Evolutionary conservation across 2,797 vertebrate genomes (phyloP).

Genomic region (Sarcophilus harrisii): DNA sequence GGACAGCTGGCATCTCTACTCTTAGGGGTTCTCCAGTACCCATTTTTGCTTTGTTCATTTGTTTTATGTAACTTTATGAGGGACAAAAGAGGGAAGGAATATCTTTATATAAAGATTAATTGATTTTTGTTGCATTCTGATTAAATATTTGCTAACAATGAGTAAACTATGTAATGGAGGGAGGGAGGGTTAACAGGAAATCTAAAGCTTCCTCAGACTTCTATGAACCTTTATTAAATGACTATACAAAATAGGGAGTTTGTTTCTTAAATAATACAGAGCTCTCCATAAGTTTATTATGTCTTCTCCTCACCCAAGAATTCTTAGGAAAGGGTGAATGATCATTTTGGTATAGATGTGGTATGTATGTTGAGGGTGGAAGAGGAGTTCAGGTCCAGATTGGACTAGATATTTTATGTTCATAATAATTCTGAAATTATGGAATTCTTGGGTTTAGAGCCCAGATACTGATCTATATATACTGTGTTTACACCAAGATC

Average conservation of each 20-base stretch:
- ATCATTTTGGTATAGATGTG: not conserved
- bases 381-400: not conserved
- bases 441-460: not conserved
- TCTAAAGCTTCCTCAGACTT: not conserved
- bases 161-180: not conserved
- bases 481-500: not conserved
- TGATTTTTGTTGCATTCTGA: not conserved
- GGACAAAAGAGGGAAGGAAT: not conserved
- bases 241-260: not conserved
- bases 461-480: not conserved
- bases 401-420: not conserved
- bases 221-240: not conserved
- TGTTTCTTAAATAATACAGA: not conserved
- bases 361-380: not conserved
- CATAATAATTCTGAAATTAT: not conserved
- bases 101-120: not conserved
- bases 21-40: not conserved
- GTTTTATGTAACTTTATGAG: not conserved
- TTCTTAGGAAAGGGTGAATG: not conserved
- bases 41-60: not conserved
- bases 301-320: not conserved
- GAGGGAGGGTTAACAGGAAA: not conserved
- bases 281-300: not conserved
- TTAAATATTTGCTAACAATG: not conserved
- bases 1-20: not conserved